Base-by-base conservation (phyloP, 2,888 invertebrate species). In the Bugulina stolonifera region DNA sequence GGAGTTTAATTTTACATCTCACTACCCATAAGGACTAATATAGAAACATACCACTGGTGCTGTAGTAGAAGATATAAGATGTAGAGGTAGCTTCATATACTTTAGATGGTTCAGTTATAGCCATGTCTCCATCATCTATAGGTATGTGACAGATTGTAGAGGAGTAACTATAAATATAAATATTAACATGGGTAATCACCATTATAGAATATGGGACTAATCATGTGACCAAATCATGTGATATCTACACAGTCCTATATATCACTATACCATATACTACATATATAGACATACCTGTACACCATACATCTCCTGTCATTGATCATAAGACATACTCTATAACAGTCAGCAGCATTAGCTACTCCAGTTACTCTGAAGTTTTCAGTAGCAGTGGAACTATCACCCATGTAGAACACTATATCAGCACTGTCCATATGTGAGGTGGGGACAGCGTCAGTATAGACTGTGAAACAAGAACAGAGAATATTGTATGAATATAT, bases 241-340 rank as follows among this genome's bases (percentile, higher is more conserved):
- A n/a, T n/a, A n/a, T n/a, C n/a, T n/a, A n/a, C n/a, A n/a, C n/a
- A n/a, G n/a, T n/a, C n/a, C n/a, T n/a, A n/a, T n/a, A n/a, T n/a
- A n/a, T n/a, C n/a, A n/a, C n/a, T n/a, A n/a, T n/a, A n/a, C n/a
- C n/a, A n/a, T n/a, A n/a, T n/a, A n/a, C n/a, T n/a, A n/a, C n/a
- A n/a, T n/a, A n/a, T 43, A 43, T 18, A 43, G 18, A 55, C 55
- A 3, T 32, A 64, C 64, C 64, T 64, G 64, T 25, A 64, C 3
- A 64, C 10, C 22, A 27, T 64, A 27, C 64, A 64, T 10, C 18
- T 32, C 10, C 32, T 27, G 27, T 32, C 32, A 32, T 64, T 64
- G 64, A 27, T 34, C 25, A 64, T 27, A 27, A 64, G 64, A 64
- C 64, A 64, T 32, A 64, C 1, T n/a, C 64, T 64, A 27, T 64